Base-by-base conservation (phyloP, 2,797 vertebrate species). In the Micromesistius poutassou region DNA sequence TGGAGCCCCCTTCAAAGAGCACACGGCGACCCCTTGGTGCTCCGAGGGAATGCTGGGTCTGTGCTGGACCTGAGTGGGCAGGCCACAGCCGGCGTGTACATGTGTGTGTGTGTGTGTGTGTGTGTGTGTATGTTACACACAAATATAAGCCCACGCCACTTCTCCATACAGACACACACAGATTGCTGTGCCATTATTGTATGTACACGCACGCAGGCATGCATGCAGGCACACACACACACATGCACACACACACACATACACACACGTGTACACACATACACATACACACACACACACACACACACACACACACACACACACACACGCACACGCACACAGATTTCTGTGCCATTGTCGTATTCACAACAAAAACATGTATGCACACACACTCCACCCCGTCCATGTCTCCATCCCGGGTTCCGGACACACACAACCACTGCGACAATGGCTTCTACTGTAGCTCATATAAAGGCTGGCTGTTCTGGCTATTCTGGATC, bases 1-100 rank as follows among this genome's bases (percentile, higher is more conserved):
- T 88, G 87, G 89, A 93, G 91, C 83, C 84, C 86, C 82, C 89
- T 91, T 92, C 91, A 94, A 93, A 93, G 89, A 46, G 68, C 70
- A 84, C 71, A 80, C 81, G 84, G 87, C 83, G 81, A 78, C 74
- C 78, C 78, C 72, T 30, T 79, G 81, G 16, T 36, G 78, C 79
- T 75, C 80, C 78, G 74, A 71, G 42, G 62, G 62, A 68, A 68
- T 30, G 62, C 25, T 3, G 25, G 25, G 25, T 66, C 62, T 66
- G n/a, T 2, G 28, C 62, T 68, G 62, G 62, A 68, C 62, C 62
- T 68, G 62, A 28, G 62, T 68, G 62, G 62, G 62, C 62, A 28
- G 62, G 62, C 62, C 9, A 0, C 62, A 28, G 25, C 62, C 28
- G 62, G 62, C 62, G 13, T 30, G 25, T 30, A 28, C 10, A 10